phyloP scores from a whole-genome alignment of 64 coral and sea anemone genomes.

The Catalaphyllia jardinei region DNA sequence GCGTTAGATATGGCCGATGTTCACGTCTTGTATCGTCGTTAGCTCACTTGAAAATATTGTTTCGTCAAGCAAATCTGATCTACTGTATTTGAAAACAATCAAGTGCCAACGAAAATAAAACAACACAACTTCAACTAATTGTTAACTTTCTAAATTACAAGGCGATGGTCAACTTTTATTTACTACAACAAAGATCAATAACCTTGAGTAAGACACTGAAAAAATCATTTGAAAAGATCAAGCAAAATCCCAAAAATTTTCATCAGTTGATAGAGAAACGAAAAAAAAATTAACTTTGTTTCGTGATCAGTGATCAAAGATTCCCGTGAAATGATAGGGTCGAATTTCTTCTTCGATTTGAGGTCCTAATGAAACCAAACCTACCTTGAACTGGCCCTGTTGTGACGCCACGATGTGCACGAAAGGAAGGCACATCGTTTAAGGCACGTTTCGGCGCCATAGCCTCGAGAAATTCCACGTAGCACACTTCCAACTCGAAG shows the following conservation, averaged over 20 bases:
- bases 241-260: background rate
- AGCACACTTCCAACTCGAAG: background rate
- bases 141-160: background rate
- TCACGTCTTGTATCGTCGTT: background rate
- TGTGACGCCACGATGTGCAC: background rate
- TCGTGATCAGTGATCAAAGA: background rate
- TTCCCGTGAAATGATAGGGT: background rate
- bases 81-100: no score
- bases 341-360: background rate
- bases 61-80: no score
- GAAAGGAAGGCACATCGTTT: constrained; percentile 5
- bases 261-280: background rate
- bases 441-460: background rate
- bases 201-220: background rate
- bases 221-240: background rate
- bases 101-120: background rate
- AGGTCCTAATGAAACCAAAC: background rate
- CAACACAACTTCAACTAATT: background rate
- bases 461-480: constrained; percentile 10
- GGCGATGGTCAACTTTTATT: background rate
- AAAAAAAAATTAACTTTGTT: no score
- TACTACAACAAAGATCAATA: background rate
- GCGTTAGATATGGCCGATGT: no score
- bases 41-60: no score
- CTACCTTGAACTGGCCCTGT: constrained; percentile 12